Conservation (phyloP, 2,888 invertebrate species). For the Apodemia duryi region DNA sequence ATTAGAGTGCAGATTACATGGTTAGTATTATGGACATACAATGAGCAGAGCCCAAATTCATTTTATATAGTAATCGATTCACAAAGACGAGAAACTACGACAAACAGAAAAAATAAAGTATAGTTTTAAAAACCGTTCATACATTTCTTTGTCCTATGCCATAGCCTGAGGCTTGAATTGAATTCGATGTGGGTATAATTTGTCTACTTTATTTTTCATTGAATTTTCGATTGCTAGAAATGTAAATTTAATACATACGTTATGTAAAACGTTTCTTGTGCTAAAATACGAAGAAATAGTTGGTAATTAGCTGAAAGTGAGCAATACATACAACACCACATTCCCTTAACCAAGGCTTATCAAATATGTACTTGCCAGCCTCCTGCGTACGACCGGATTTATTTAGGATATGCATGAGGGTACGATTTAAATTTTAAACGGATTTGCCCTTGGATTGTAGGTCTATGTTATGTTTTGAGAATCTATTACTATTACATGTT, state of each 20-base stretch:
- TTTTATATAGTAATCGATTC: neutral
- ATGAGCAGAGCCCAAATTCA: too few species aligned
- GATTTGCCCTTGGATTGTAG: constrained; percentile 75
- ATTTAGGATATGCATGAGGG: constrained; percentile 80
- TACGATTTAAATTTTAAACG: constrained; percentile 79
- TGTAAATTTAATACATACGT: neutral
- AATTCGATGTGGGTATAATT: neutral
- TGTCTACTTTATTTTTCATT: neutral
- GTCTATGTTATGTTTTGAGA: constrained; percentile 67
- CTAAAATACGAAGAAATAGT: constrained; percentile 43
- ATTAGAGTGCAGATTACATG: too few species aligned
- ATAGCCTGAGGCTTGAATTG: neutral
- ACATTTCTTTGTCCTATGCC: constrained; percentile 1
- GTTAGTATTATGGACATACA: too few species aligned
- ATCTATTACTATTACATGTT: constrained; percentile 55
- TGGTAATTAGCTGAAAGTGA: constrained; percentile 70
- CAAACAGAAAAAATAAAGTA: neutral
- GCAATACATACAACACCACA: constrained; percentile 50
- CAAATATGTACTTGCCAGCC: constrained; percentile 75
- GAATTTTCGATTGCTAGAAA: neutral
- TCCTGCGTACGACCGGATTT: constrained; percentile 68
- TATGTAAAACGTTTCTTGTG: neutral
- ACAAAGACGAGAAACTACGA: neutral
- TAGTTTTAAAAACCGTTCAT: neutral
- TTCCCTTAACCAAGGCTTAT: constrained; percentile 59